Percentiles rank a stretch among this genome's conserved stretches.
Evolutionary conservation across 2,888 invertebrate genomes (phyloP).

Genomic region (Phrixothrix hirtus): DNA sequence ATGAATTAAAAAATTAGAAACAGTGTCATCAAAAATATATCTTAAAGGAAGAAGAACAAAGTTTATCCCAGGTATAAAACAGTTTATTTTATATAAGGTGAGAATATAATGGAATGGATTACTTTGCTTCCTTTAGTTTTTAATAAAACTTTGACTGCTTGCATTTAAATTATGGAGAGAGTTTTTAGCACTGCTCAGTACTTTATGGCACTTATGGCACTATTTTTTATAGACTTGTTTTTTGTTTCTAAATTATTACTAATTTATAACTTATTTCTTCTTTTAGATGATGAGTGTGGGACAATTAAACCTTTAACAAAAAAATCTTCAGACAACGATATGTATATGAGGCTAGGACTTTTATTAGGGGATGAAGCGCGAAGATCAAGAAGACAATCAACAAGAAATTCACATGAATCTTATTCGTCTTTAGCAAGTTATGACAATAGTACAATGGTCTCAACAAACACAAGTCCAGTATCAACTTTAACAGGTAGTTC

Average conservation of each 20-base stretch:
- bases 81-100: no score
- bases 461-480: constrained; percentile 86
- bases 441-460: constrained; percentile 66
- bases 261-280: constrained; percentile 1
- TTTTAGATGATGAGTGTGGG: constrained; percentile 73
- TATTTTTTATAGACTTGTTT: not conserved
- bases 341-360: constrained; percentile 82
- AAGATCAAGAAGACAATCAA: constrained; percentile 48
- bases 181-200: not conserved
- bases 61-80: no score
- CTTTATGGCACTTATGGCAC: not conserved
- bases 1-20: no score
- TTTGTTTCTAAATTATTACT: no score
- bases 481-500: constrained; percentile 87
- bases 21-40: no score
- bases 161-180: no score
- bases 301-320: constrained; percentile 64
- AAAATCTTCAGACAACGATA: constrained; percentile 72
- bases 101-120: no score
- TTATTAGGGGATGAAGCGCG: constrained; percentile 72
- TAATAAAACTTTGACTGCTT: no score
- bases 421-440: constrained; percentile 61
- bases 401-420: constrained; percentile 56
- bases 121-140: no score
- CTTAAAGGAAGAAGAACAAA: no score